A percentile compares a stretch with the other conserved stretches of the same genome.
Conservation (phyloP, 2,888 invertebrate species). For the Epinotia brunnichana region DNA sequence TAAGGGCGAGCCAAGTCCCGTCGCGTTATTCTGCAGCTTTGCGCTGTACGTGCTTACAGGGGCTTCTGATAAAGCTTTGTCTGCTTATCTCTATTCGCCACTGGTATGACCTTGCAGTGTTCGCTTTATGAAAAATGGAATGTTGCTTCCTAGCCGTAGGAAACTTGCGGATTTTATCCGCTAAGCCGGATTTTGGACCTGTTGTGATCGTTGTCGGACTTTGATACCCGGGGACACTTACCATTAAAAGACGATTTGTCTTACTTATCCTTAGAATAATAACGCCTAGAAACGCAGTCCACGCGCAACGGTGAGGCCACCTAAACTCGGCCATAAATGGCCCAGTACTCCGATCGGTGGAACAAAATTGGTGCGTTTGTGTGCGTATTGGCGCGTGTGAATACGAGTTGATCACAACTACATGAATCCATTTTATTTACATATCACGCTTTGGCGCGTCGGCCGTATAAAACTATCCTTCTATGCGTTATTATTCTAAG, state of each 20-base stretch:
- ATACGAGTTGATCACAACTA: too few relatives aligned
- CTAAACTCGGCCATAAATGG: too few relatives aligned
- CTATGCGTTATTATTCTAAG: too few relatives aligned
- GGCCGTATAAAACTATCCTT: too few relatives aligned
- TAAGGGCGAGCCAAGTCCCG: conserved; percentile 39
- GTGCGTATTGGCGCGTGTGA: too few relatives aligned
- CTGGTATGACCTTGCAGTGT: conserved; percentile 37
- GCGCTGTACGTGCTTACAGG: conserved; percentile 29
- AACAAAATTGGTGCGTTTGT: too few relatives aligned
- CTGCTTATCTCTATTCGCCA: conserved; percentile 32
- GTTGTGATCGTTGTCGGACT: conserved; percentile 2
- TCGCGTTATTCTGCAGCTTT: conserved; percentile 38
- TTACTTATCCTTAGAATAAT: too few relatives aligned
- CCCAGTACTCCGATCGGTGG: too few relatives aligned
- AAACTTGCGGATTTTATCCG: neutral
- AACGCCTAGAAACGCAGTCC: too few relatives aligned
- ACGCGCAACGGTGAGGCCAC: too few relatives aligned
- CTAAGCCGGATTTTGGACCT: conserved; percentile 7
- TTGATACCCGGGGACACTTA: conserved; percentile 3
- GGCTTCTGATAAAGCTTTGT: conserved; percentile 35
- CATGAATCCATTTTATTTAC: too few relatives aligned
- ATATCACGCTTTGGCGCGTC: too few relatives aligned
- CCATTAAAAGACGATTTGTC: conserved; percentile 3
- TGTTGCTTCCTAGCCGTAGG: conserved; percentile 6
- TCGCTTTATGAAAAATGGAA: conserved; percentile 30